Evolutionary conservation across 2,888 invertebrate species (phyloP).

Genomic region (Emmelina monodactyla): DNA sequence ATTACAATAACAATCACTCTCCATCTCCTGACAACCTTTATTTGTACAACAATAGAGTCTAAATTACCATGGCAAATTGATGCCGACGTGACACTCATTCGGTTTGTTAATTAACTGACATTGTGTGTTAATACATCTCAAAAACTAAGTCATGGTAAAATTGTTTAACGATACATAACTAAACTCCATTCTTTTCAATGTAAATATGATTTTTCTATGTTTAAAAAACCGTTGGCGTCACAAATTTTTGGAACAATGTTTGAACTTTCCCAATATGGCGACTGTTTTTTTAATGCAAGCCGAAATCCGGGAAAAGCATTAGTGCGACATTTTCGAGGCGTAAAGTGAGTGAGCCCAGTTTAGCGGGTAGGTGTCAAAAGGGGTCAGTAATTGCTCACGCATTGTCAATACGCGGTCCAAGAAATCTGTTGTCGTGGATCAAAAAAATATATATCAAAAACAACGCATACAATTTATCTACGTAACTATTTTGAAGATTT

Average conservation of each 20-base stretch:
- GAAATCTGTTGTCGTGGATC: no score
- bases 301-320: slow-evolving; percentile 26
- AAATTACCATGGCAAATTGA: background rate
- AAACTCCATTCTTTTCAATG: no score
- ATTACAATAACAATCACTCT: slow-evolving; percentile 50
- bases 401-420: slow-evolving; percentile 35
- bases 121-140: slow-evolving; percentile 18
- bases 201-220: background rate
- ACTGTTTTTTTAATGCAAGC: slow-evolving; percentile 15
- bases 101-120: slow-evolving; percentile 43
- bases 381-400: slow-evolving; percentile 40
- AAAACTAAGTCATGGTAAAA: background rate
- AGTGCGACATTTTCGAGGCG: slow-evolving; percentile 40
- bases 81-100: slow-evolving; percentile 20
- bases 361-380: slow-evolving; percentile 58
- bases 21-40: slow-evolving; percentile 21
- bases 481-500: no score
- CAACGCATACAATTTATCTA: no score
- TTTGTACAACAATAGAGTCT: slow-evolving; percentile 25
- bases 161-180: no score
- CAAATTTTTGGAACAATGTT: background rate
- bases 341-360: slow-evolving; percentile 36
- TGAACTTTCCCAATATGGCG: slow-evolving; percentile 13
- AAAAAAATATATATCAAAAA: no score
- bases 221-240: background rate